Evolutionary conservation across 23 tunicate genomes (phyloP), one percentile per base, ranked within the genome.

Genomic region (Clavelina lepadiformis): DNA sequence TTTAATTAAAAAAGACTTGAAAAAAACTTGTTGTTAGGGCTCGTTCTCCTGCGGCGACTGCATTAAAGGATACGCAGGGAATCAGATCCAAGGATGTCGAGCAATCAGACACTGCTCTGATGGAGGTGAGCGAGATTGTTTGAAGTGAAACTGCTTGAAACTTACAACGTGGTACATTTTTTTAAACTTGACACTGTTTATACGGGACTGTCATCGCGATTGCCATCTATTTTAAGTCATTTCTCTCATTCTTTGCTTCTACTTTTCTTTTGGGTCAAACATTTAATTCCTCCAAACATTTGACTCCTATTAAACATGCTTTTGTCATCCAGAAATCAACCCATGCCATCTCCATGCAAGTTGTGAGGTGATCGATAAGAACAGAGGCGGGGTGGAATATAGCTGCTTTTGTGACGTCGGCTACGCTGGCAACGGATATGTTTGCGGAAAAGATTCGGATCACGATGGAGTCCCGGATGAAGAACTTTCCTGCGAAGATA

Each of bases 361-460:
- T 22, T 82, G 78, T 28, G 53, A 57, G 23, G 77, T 82, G 20
- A 57, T 71, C 5, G 65, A 72, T 1, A 68, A 45, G 18, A 69
- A 69, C 35, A n/a, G n/a, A n/a, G 33, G 60, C 0, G 84, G 65
- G n/a, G 46, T 46, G 37, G 58, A 61, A 22, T 86, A 77, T 37
- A 55, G 35, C 2, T 86, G 95, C 35, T 59, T 31, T 25, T 86
- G 95, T 57, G 28, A 46, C 28, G 74, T 65, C 29, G 95, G 95
- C 29, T 78, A 63, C 49, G 79, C 95, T 33, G 95, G 95, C 25
- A 77, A 78, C 35, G 95, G 95, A 71, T 77, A 37, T 56, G 47
- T 74, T 0, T 86, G 95, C 56, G 95, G 85, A 44, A 56, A 55
- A 36, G 95, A 86, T 38, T 25, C 80, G 21, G 95, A 86, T 66